Percentiles rank a stretch among this genome's conserved stretches.
These are phyloP conservation scores for Hystrix brachyura DNA, from an alignment of 2,113 vertebrate genomes.

Conservation along the genomic window DNA sequence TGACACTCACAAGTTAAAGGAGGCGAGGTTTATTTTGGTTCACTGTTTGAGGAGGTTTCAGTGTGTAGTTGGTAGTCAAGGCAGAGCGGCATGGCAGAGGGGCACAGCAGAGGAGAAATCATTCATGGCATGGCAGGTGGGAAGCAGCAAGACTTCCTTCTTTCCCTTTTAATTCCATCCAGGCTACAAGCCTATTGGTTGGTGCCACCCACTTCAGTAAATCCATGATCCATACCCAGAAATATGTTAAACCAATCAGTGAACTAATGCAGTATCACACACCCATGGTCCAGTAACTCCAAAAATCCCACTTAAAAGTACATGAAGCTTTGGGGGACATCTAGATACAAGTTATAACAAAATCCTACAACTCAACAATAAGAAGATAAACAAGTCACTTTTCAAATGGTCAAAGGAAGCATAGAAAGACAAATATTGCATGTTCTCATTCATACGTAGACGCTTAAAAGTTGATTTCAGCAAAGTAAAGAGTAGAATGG, in stretches of 20 bases:
- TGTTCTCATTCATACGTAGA: background rate
- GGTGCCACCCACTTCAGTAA: background rate
- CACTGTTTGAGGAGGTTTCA: background rate
- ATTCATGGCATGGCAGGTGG: background rate
- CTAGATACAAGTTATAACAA: background rate
- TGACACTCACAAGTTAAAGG: background rate
- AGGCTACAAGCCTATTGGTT: background rate
- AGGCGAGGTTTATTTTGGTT: background rate
- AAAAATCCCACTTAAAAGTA: background rate
- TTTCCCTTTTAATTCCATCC: background rate
- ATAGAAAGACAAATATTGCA: background rate
- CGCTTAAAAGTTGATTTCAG: background rate
- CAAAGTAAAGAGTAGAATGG: background rate
- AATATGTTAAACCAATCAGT: background rate
- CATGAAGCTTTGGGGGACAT: background rate
- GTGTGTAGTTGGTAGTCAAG: background rate
- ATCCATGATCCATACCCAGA: background rate
- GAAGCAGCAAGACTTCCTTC: background rate
- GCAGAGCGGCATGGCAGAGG: background rate
- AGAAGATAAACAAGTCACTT: constrained; percentile 15
- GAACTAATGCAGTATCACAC: background rate
- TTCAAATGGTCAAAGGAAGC: background rate
- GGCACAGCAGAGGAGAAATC: background rate
- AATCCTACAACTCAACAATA: background rate
- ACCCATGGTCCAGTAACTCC: background rate